Percentiles rank a stretch among this genome's conserved stretches.
phyloP scores from a whole-genome alignment of 2,888 invertebrate genomes.

The Polyploca ridens region DNA sequence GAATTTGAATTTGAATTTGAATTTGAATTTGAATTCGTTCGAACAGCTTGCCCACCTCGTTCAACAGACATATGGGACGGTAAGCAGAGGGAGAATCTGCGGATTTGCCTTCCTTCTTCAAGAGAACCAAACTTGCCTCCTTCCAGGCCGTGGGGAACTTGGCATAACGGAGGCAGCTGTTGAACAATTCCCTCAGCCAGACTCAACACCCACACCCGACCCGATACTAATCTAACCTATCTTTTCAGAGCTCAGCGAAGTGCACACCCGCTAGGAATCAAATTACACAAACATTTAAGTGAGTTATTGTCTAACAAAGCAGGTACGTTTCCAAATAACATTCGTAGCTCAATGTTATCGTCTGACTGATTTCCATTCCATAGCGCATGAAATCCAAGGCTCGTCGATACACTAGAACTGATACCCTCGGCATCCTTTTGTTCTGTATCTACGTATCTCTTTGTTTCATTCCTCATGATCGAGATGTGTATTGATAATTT shows the following conservation, averaged over 20 bases:
- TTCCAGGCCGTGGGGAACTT: too few species aligned
- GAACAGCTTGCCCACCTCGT: too few species aligned
- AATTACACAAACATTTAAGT: background rate
- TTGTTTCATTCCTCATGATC: background rate
- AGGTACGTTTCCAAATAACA: background rate
- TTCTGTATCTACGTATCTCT: background rate
- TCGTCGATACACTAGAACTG: slow-evolving; percentile 1
- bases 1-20: too few species aligned
- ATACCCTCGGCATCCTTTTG: slow-evolving; percentile 3
- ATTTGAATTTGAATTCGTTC: too few species aligned
- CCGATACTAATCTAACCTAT: too few species aligned
- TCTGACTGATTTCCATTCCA: slow-evolving; percentile 15
- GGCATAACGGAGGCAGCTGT: too few species aligned
- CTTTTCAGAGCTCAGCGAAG: background rate
- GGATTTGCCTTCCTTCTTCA: too few species aligned
- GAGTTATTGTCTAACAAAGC: background rate
- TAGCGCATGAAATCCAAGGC: slow-evolving; percentile 14
- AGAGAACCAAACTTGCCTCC: too few species aligned
- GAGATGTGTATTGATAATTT: background rate
- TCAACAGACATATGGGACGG: too few species aligned
- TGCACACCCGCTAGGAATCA: background rate
- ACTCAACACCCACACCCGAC: too few species aligned
- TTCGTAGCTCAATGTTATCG: slow-evolving; percentile 2
- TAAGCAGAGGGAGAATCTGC: too few species aligned
- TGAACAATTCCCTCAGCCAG: too few species aligned